Conservation (phyloP, 2,888 invertebrate species). For the Drosophila testacea region DNA sequence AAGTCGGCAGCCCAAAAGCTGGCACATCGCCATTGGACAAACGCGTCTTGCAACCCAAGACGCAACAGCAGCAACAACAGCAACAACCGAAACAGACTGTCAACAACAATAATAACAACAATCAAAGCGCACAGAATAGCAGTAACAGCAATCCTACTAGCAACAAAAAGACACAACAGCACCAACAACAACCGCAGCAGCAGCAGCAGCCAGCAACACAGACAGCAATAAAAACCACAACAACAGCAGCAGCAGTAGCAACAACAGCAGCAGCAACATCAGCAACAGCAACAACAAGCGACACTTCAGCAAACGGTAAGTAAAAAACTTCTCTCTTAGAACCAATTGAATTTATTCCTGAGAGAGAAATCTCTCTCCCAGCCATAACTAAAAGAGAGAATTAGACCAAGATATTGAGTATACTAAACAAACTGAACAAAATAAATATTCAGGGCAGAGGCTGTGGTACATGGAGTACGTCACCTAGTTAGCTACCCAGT, state of each 20-base stretch:
- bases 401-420: too few species aligned
- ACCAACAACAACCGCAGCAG: conserved; percentile 42
- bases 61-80: conserved; percentile 82
- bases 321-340: conserved; percentile 21
- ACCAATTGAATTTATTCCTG: neutral
- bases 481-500: too few species aligned
- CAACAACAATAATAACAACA: conserved; percentile 54
- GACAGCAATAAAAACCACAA: conserved; percentile 44
- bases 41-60: conserved; percentile 89
- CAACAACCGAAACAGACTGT: conserved; percentile 60
- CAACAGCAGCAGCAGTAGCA: conserved; percentile 39
- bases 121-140: conserved; percentile 62
- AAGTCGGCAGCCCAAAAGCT: conserved; percentile 84
- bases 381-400: too few species aligned
- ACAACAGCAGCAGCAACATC: conserved; percentile 32
- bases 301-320: conserved; percentile 75
- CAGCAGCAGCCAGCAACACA: conserved; percentile 43
- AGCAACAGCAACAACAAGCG: conserved; percentile 31
- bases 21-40: conserved; percentile 87
- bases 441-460: too few species aligned
- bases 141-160: conserved; percentile 43
- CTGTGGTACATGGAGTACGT: too few species aligned
- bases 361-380: too few species aligned
- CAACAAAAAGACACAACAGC: conserved; percentile 70
- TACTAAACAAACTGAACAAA: too few species aligned